Conservation (phyloP, 2,113 vertebrate genomes). For the Psammodynastes pulverulentus region DNA sequence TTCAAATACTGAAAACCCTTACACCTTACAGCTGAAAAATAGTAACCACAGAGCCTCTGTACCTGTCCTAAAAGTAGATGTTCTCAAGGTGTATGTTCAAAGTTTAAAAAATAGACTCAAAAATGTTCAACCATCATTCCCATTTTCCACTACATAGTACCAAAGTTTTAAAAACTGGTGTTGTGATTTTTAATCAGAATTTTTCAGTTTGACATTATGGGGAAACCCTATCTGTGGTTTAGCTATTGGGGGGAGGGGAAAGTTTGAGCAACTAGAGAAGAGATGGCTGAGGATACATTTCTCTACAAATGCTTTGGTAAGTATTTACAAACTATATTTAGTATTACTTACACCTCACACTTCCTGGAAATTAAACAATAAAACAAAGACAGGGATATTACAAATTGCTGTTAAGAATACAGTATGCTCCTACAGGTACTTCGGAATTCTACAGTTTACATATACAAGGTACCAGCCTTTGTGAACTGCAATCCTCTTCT, state of each 20-base stretch:
- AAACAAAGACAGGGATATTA: background rate
- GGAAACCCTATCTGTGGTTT: background rate
- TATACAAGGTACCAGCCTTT: background rate
- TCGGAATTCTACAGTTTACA: background rate
- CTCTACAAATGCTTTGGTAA: background rate
- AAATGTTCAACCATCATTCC: background rate
- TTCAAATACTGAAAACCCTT: background rate
- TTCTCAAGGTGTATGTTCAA: background rate
- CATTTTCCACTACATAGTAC: background rate
- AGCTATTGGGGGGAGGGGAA: background rate
- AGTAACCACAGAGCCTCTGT: background rate
- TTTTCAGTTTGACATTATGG: background rate
- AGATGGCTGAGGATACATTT: background rate
- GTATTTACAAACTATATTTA: background rate
- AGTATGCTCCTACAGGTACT: background rate
- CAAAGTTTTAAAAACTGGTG: background rate
- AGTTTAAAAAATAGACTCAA: background rate
- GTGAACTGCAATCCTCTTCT: background rate
- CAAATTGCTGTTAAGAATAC: background rate
- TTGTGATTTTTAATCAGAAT: background rate
- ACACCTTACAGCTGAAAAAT: background rate
- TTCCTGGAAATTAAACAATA: constrained; percentile 59
- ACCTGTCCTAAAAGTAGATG: background rate
- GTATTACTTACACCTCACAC: constrained; percentile 35
- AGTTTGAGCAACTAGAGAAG: background rate